phyloP scores from a whole-genome alignment of 92 coral and sea anemone species.

The Nematostella vectensis region DNA sequence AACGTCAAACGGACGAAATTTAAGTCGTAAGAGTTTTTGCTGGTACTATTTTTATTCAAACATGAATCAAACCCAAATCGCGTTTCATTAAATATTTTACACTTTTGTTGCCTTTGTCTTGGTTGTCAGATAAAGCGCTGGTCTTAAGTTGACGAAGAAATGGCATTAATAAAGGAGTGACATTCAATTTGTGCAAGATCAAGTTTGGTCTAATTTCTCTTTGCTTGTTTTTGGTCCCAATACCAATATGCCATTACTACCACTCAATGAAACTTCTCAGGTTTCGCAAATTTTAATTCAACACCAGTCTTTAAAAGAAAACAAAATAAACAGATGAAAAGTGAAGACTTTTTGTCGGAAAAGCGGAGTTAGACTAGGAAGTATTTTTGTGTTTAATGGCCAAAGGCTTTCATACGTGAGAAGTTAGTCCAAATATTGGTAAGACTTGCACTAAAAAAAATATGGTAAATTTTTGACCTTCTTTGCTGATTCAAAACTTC shows the following conservation, averaged over 20 bases:
- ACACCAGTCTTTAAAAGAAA: neutral
- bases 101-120: neutral
- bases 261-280: neutral
- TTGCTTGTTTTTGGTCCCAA: no score
- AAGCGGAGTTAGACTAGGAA: neutral
- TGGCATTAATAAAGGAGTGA: neutral
- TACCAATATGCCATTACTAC: neutral
- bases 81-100: neutral
- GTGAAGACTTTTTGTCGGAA: conserved; percentile 5
- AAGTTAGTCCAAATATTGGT: no score
- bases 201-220: conserved; percentile 7
- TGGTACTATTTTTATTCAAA: no score
- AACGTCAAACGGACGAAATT: no score
- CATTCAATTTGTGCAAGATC: conserved; percentile 19
- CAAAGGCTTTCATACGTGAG: no score
- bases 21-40: no score
- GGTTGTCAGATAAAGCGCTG: neutral
- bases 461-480: no score
- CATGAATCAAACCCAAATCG: no score
- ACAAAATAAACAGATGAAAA: neutral
- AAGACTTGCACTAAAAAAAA: no score
- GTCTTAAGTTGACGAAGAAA: neutral
- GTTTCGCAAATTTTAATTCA: neutral
- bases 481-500: no score
- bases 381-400: neutral